Evolutionary conservation across 2,797 vertebrate genomes (phyloP).

Genomic region (Takifugu rubripes): DNA sequence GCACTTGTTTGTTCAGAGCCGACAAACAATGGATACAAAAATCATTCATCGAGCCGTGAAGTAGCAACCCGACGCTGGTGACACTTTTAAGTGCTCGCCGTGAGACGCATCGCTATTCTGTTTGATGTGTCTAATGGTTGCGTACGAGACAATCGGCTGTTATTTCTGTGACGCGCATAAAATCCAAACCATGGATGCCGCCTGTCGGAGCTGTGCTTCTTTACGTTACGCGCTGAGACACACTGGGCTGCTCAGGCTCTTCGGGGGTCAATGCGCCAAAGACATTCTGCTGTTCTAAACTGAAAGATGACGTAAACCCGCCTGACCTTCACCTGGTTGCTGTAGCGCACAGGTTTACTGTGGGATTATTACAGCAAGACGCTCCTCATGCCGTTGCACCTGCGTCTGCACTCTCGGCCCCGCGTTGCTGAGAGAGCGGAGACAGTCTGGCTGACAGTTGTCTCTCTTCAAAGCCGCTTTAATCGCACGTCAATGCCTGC

Average conservation of each 20-base stretch:
- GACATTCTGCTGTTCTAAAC: no score
- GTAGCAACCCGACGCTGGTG: no score
- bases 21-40: constrained; percentile 40
- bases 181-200: no score
- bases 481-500: constrained; percentile 57
- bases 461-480: constrained; percentile 67
- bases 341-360: background rate
- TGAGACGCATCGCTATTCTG: no score
- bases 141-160: constrained; percentile 11
- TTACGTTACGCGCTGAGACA: no score
- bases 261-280: no score
- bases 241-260: no score
- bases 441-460: constrained; percentile 61
- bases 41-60: constrained; percentile 14
- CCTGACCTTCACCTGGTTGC: no score
- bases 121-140: no score
- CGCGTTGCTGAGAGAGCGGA: constrained; percentile 43
- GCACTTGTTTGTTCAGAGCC: constrained; percentile 40
- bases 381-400: constrained; percentile 42
- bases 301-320: no score
- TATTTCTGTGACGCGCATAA: constrained; percentile 1
- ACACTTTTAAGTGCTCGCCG: no score
- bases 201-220: no score
- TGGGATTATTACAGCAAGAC: constrained; percentile 39
- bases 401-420: constrained; percentile 46